Base-by-base conservation (phyloP, 2,888 invertebrate species). In the Calameuta idolon region DNA sequence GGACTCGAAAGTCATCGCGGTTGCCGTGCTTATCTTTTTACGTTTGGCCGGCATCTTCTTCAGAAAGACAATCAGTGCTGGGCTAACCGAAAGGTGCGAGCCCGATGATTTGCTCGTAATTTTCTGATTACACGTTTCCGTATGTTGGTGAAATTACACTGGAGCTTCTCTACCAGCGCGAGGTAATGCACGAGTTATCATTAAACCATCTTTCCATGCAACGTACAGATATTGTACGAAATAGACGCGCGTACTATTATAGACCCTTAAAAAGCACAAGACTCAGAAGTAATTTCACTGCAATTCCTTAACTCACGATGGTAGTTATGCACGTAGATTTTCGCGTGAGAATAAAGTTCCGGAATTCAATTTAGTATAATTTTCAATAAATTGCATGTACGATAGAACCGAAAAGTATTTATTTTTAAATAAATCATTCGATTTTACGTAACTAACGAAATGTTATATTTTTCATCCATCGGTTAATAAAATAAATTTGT, bases 111-210 rank as follows among this genome's bases (percentile, higher is more conserved):
- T 74, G 69, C 78, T 76, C 75, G 79, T 85, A 81, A 82, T 82
- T 82, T 80, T 81, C 81, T 81, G 81, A 82, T 84, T 84, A 82
- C 77, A 81, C 79, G 79, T 79, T 83, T 82, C 79, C 78, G 76
- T 75, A 81, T 80, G 79, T 76, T 75, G 69, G 77, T 73, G 75
- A 82, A 79, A 82, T 76, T 79, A 69, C 79, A 69, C 69, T 76
- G 30, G 12, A 71, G 71, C 30, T 71, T 71, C 71, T 15, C 71
- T 23, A 33, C 71, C 30, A 55, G 55, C 55, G 55, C 30, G 71
- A 71, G 71, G n/a, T 40, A 40, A 40, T 40, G 40, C 40, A 15
- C 40, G 40, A 55, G 55, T 55, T 55, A 55, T 55, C 55, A 55
- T 23, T 55, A 55, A 55, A 23, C 55, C 55, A 55, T 55, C 9